Base-by-base conservation (phyloP, 1,140 invertebrate species). In the Drosophila bifasciata region DNA sequence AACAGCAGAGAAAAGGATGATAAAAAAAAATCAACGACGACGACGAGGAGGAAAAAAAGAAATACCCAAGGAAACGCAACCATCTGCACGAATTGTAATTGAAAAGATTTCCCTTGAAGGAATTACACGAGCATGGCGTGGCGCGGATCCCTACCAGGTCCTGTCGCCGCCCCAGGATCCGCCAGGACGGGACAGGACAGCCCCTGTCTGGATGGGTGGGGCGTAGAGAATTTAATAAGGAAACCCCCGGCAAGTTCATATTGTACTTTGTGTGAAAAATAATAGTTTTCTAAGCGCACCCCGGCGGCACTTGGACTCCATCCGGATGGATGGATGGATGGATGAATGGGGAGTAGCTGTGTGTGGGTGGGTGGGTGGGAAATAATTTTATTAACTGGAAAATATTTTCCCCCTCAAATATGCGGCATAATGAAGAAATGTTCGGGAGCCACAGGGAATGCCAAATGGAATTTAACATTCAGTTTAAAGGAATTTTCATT, bases 71-170 rank as follows among this genome's bases (percentile, higher is more conserved):
- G 78, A 86, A 86, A 83, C 70, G 83, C 83, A 88, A 77, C 83
- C 81, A 86, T 86, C 83, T 86, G 83, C 83, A 86, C 79, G 84
- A 86, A 86, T 86, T 83, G 83, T 88, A 86, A 86, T 86, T 86
- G 83, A 86, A 86, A 86, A 86, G 83, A 86, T 86, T 86, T 86
- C 83, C 80, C 83, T 88, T 88, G 78, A 79, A 83, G 83, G 75
- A 86, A 86, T 86, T 81, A 81, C 81, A 80, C 52, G 80, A 69
- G 66, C 74, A 76, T 66, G 28, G 28, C 28, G 28, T 13, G 62
- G 55, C 57, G 40, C 56, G 55, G 72, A 60, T 51, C 59, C 69
- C 43, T 61, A 45, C 69, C 58, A 53, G 43, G 41, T 70, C 52
- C 71, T 58, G 79, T 23, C 63, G 41, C 25, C 60, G 15, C 25